Conservation (phyloP, 2,113 vertebrate species). For the Podocnemis expansa region DNA sequence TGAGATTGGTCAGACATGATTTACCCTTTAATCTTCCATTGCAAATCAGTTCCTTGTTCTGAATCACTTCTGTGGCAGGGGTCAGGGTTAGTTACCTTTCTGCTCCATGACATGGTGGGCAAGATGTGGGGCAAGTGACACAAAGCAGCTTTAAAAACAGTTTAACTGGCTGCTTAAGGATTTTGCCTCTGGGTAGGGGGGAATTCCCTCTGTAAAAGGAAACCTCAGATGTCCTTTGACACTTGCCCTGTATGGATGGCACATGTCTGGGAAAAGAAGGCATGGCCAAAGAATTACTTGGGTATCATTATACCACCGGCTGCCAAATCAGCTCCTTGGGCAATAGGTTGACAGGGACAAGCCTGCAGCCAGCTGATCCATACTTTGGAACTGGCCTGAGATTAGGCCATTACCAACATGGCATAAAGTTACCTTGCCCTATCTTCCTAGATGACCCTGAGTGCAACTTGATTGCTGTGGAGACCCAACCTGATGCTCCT, state of each 20-base stretch:
- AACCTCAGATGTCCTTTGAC: background rate
- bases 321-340: background rate
- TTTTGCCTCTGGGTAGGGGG: background rate
- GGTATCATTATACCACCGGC: background rate
- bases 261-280: background rate
- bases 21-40: slow-evolving; percentile 60
- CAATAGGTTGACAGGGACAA: background rate
- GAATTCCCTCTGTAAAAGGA: background rate
- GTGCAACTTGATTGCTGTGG: background rate
- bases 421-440: background rate
- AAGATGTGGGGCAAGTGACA: background rate
- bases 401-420: background rate
- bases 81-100: background rate
- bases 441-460: background rate
- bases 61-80: slow-evolving; percentile 56
- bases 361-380: background rate
- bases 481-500: background rate
- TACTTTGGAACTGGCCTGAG: background rate
- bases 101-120: background rate
- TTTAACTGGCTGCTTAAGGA: background rate
- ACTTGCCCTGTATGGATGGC: background rate
- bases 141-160: background rate
- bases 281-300: background rate
- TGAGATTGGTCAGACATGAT: no score
- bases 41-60: slow-evolving; percentile 51